A percentile compares a stretch with the other conserved stretches of the same genome.
phyloP scores from a whole-genome alignment of 2,797 vertebrate genomes.

The Bradypus variegatus region DNA sequence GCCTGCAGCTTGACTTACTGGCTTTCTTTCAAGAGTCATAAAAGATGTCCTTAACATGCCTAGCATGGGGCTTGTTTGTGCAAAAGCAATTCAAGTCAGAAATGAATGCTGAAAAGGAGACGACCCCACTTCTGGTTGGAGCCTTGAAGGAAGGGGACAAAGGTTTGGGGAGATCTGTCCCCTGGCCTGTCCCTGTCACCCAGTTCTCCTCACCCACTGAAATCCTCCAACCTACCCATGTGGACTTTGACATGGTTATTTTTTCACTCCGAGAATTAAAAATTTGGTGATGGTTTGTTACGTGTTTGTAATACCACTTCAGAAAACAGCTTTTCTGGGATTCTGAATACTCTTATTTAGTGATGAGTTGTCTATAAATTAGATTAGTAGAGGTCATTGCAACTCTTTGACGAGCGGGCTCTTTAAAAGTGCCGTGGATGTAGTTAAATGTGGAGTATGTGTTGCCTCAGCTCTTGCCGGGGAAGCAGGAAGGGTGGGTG shows the following conservation, averaged over 20 bases:
- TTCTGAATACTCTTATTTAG: neutral
- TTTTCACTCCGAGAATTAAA: conserved; percentile 18
- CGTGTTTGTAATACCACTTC: neutral
- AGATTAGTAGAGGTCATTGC: neutral
- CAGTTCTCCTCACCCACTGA: neutral
- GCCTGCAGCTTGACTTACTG: neutral
- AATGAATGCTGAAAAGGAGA: neutral
- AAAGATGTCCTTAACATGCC: neutral
- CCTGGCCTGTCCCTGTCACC: neutral
- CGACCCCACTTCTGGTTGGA: neutral
- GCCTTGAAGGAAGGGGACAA: neutral
- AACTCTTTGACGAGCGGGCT: neutral
- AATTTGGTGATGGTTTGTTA: neutral
- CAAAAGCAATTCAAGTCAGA: neutral
- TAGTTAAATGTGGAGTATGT: neutral
- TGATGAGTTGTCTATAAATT: neutral
- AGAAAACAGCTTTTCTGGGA: neutral
- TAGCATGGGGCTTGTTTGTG: neutral
- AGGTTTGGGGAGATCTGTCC: neutral
- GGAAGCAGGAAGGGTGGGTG: neutral
- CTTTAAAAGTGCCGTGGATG: neutral
- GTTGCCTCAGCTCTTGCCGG: neutral
- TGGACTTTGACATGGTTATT: neutral
- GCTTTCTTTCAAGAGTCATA: neutral
- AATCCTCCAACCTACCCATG: too few relatives aligned